Evolutionary conservation across 2,113 vertebrate species (phyloP).

Genomic region (Spilogale gracilis): DNA sequence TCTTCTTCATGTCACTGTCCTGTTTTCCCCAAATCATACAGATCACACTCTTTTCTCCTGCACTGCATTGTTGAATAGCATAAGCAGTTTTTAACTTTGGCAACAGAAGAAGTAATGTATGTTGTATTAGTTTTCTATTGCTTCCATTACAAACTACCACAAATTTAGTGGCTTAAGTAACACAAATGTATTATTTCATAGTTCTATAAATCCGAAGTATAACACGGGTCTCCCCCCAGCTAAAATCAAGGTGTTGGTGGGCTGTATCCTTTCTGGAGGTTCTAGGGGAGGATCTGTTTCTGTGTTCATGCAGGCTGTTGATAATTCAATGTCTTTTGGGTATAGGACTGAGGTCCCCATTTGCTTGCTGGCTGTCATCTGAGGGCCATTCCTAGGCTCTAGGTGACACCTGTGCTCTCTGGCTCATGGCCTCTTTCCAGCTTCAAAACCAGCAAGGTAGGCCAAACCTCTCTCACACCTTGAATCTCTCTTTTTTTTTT

Average conservation of each 20-base stretch:
- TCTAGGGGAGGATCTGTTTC: not conserved
- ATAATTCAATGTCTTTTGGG: not conserved
- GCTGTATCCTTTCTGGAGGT: not conserved
- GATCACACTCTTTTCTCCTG: not conserved
- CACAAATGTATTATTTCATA: not conserved
- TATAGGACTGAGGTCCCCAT: not conserved
- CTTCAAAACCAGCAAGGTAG: slow-evolving; percentile 30
- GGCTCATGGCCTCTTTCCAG: not conserved
- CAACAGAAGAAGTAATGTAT: not conserved
- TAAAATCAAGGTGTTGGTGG: not conserved
- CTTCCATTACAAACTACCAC: not conserved
- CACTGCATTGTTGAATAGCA: not conserved
- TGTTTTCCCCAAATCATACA: not conserved
- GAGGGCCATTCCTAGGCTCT: not conserved
- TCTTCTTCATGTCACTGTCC: not conserved
- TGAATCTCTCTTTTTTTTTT: not conserved
- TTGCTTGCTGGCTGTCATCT: not conserved
- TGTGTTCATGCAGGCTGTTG: not conserved
- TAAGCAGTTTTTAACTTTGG: not conserved
- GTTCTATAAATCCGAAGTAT: not conserved
- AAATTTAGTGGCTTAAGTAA: not conserved
- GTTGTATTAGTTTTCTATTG: not conserved
- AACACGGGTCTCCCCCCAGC: not conserved
- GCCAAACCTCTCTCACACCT: not conserved
- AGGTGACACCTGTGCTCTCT: not conserved